A percentile compares a stretch with the other conserved stretches of the same genome.
phyloP scores from a whole-genome alignment of 2,888 invertebrate species.

The Eristalis arbustorum region DNA sequence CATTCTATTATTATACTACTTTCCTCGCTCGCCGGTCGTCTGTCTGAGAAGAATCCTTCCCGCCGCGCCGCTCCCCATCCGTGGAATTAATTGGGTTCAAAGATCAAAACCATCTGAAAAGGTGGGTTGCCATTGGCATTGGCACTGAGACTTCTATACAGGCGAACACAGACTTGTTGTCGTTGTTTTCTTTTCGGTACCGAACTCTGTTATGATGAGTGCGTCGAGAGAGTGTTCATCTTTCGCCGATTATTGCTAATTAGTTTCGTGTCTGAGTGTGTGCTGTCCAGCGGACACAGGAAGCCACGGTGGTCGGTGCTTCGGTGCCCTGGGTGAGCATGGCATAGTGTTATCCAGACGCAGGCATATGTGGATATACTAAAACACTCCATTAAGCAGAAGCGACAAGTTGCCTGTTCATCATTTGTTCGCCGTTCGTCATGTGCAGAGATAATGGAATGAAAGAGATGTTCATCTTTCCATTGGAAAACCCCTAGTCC shows the following conservation, averaged over 20 bases:
- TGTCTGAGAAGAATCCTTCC: background rate
- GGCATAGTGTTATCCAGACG: constrained; percentile 12
- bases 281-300: constrained; percentile 31
- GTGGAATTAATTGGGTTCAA: constrained; percentile 28
- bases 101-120: constrained; percentile 35
- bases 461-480: too few species aligned
- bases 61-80: background rate
- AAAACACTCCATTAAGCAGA: constrained; percentile 43
- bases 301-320: constrained; percentile 41
- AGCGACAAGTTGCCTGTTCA: constrained; percentile 34
- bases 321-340: constrained; percentile 17
- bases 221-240: constrained; percentile 34
- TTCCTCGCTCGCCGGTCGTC: background rate
- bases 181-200: background rate
- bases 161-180: background rate
- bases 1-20: background rate
- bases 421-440: constrained; percentile 39
- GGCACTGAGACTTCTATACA: constrained; percentile 23
- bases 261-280: constrained; percentile 34
- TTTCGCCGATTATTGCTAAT: constrained; percentile 52
- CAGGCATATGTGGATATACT: constrained; percentile 5
- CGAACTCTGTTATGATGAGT: too few species aligned
- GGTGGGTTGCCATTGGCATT: constrained; percentile 37
- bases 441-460: too few species aligned
- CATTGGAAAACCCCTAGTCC: too few species aligned